These are phyloP conservation scores for Dromas ardeola DNA, from an alignment of 2,113 vertebrate genomes.

Conservation along the genomic window DNA sequence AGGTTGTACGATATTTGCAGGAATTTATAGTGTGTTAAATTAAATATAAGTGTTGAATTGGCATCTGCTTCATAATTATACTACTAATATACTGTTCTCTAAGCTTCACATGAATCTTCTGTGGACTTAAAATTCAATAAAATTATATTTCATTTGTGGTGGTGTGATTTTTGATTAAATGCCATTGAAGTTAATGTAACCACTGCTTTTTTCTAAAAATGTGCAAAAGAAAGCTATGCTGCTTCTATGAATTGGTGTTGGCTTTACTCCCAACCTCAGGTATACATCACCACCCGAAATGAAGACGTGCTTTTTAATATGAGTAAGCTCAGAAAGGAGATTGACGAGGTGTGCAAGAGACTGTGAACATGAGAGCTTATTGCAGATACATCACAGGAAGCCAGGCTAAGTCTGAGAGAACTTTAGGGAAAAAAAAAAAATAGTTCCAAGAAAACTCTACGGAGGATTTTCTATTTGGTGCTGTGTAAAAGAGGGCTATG, in stretches of 20 bases:
- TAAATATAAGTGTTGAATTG: constrained; percentile 23
- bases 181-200: not conserved
- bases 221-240: not conserved
- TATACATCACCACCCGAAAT: fast-evolving
- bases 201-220: not conserved
- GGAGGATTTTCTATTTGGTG: not conserved
- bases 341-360: not conserved
- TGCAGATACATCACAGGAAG: fast-evolving
- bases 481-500: not conserved
- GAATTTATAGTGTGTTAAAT: constrained; percentile 22
- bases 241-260: not conserved
- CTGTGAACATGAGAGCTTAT: not conserved
- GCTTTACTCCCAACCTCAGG: not conserved
- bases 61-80: constrained; percentile 27
- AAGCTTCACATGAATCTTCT: not conserved
- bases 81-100: constrained; percentile 22
- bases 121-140: not conserved
- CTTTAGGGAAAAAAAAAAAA: not conserved
- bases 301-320: not conserved
- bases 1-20: not conserved
- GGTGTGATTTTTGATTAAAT: not conserved
- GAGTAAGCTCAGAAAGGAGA: not conserved
- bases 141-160: not conserved
- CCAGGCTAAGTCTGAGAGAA: not conserved
- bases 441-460: not conserved